phyloP scores from a whole-genome alignment of 2,113 vertebrate genomes.

The Stomatorhinus ivindoensis region DNA sequence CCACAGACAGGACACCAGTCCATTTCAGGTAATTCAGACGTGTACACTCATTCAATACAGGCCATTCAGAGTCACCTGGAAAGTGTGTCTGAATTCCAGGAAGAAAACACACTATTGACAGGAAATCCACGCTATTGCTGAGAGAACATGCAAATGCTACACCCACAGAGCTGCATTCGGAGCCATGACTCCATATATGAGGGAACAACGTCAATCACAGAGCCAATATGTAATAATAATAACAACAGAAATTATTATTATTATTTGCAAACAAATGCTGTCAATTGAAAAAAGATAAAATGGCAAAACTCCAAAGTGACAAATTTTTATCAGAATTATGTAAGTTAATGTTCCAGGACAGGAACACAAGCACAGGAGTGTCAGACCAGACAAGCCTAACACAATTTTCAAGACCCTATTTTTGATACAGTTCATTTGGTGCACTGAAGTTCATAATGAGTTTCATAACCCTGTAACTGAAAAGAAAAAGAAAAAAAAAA shows the following conservation, averaged over 20 bases:
- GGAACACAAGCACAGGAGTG: not conserved
- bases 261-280: not conserved
- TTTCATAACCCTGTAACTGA: not conserved
- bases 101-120: not conserved
- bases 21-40: not conserved
- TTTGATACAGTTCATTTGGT: not conserved
- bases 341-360: not conserved
- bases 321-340: not conserved
- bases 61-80: not conserved
- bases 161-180: not conserved
- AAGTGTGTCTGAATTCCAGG: not conserved
- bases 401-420: not conserved
- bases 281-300: slow-evolving; percentile 5
- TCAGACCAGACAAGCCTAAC: not conserved
- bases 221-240: not conserved
- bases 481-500: not conserved
- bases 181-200: not conserved
- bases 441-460: not conserved
- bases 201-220: not conserved
- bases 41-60: not conserved
- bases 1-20: not conserved
- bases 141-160: not conserved
- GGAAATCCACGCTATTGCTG: not conserved
- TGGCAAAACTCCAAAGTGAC: not conserved
- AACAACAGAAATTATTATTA: not conserved